phyloP scores from a whole-genome alignment of 2,797 vertebrate species.

The Spheniscus humboldti region DNA sequence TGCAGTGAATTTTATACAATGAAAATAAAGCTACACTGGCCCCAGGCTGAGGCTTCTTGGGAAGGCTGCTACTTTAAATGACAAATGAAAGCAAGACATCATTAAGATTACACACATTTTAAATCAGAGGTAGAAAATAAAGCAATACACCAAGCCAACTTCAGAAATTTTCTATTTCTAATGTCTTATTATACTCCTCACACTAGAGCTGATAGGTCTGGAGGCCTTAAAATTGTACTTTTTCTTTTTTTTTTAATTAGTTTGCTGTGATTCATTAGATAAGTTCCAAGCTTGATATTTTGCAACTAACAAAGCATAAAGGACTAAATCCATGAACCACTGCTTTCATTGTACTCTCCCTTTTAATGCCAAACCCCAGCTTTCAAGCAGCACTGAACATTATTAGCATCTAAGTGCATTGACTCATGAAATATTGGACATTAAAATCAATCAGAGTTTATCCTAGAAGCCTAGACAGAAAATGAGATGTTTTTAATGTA shows the following conservation, averaged over 20 bases:
- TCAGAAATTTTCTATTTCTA: neutral
- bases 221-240: neutral
- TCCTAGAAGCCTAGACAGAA: neutral
- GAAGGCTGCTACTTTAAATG: neutral
- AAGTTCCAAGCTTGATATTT: neutral
- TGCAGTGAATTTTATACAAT: neutral
- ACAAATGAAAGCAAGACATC: neutral
- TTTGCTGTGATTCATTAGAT: neutral
- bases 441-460: conserved; percentile 21
- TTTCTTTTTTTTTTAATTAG: neutral
- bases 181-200: neutral
- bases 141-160: neutral
- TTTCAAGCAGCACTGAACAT: neutral
- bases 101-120: neutral
- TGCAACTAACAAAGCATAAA: conserved; percentile 1
- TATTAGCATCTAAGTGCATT: neutral
- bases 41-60: neutral
- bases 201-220: neutral
- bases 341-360: neutral
- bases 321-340: neutral
- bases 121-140: neutral
- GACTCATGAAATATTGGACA: neutral
- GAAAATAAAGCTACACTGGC: neutral
- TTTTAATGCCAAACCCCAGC: neutral
- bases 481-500: neutral